Conservation (phyloP, 1,140 invertebrate genomes). For the Rhynchophorus ferrugineus region DNA sequence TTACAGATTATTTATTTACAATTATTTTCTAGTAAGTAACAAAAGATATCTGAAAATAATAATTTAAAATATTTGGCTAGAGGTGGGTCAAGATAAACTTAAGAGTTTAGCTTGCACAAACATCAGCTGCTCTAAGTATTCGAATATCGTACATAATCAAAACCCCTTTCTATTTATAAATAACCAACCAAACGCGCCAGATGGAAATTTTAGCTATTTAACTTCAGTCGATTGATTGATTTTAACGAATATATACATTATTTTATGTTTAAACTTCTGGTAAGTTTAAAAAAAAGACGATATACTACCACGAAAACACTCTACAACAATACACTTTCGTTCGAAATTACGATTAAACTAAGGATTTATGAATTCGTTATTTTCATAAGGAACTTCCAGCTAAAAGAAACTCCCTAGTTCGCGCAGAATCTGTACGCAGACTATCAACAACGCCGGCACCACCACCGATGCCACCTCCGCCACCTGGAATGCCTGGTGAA, state of each 20-base stretch:
- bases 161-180: conserved; percentile 15
- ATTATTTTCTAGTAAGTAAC: no score
- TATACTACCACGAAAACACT: no score
- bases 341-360: no score
- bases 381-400: conserved; percentile 28
- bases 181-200: conserved; percentile 7
- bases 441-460: conserved; percentile 47
- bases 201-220: conserved; percentile 2
- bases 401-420: conserved; percentile 30
- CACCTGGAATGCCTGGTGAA: conserved; percentile 49
- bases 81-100: conserved; percentile 4
- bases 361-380: no score
- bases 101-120: background rate
- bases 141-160: no score
- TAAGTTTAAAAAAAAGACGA: no score
- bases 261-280: no score
- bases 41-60: no score
- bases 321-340: background rate
- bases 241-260: no score
- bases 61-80: no score
- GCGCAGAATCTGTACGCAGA: conserved; percentile 38
- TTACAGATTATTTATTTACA: no score
- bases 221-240: no score
- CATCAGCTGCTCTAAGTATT: conserved; percentile 7
- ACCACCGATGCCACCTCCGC: conserved; percentile 66